Conservation (phyloP, 2,113 vertebrate species). For the Alexandromys fortis region DNA sequence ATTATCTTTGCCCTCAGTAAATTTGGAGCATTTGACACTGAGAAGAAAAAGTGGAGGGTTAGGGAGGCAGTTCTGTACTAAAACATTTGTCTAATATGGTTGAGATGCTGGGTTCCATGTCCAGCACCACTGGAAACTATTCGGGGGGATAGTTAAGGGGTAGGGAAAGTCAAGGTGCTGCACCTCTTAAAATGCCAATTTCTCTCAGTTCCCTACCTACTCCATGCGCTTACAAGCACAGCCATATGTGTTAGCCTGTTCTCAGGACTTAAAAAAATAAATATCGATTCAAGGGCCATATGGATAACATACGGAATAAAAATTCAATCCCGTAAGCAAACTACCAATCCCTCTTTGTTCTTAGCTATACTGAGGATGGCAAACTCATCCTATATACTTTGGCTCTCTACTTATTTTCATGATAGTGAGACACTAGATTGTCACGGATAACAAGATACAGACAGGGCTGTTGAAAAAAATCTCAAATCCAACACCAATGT, state of each 20-base stretch:
- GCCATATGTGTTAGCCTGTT: background rate
- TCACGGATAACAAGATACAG: conserved; percentile 39
- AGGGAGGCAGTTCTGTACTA: background rate
- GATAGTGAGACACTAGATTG: conserved; percentile 8
- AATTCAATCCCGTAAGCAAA: conserved; percentile 22
- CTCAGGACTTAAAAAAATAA: background rate
- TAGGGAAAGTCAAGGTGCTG: background rate
- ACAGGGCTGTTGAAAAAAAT: background rate
- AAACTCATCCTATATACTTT: background rate
- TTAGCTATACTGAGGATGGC: conserved; percentile 10
- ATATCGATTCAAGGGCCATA: background rate
- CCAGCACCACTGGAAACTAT: no score
- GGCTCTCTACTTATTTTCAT: conserved; percentile 53
- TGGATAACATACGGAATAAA: conserved; percentile 1
- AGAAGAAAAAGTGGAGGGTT: background rate
- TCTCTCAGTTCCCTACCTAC: background rate
- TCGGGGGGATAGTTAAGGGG: background rate
- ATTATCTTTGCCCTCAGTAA: conserved; percentile 41
- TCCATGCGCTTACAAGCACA: background rate
- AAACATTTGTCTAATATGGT: background rate
- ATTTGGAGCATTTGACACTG: background rate
- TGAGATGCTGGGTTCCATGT: background rate
- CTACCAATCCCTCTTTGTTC: conserved; percentile 29
- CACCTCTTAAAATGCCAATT: background rate
- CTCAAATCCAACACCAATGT: conserved; percentile 39